Evolutionary conservation across 35 echinoderm and acorn worm species (phyloP).

Genomic region (Acanthaster planci): DNA sequence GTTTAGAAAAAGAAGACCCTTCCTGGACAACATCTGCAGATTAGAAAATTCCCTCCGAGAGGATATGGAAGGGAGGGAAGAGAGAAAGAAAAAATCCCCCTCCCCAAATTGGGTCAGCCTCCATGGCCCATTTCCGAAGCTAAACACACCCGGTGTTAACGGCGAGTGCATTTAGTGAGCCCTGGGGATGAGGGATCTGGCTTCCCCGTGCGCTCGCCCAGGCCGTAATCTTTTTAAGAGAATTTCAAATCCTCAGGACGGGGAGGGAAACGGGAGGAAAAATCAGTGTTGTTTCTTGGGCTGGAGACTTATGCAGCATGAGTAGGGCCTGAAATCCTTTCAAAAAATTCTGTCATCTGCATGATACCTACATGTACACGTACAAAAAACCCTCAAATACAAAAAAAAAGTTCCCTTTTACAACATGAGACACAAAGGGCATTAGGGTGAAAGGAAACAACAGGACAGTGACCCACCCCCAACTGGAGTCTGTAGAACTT

Average conservation of each 20-base stretch:
- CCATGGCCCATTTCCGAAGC: constrained; percentile 11
- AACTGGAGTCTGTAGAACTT: no score
- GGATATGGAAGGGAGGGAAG: no score
- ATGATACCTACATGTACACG: no score
- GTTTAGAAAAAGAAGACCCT: not conserved
- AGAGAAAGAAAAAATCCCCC: not conserved
- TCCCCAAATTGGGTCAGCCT: constrained; percentile 4
- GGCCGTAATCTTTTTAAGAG: constrained; percentile 16
- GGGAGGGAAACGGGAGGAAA: not conserved
- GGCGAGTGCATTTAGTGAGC: not conserved
- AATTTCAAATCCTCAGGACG: not conserved
- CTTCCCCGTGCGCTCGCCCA: not conserved
- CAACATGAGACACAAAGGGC: no score
- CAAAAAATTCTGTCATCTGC: no score
- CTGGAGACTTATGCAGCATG: not conserved
- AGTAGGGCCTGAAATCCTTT: no score
- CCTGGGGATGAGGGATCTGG: not conserved
- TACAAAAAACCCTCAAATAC: no score
- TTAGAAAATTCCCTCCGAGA: constrained; percentile 17
- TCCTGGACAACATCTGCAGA: not conserved
- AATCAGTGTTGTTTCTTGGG: not conserved
- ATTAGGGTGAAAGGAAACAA: no score
- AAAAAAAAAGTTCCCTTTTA: no score
- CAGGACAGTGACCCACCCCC: no score
- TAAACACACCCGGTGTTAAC: constrained; percentile 23